Percentiles rank a stretch among this genome's conserved stretches.
These are phyloP conservation scores for Noctua comes DNA, from an alignment of 2,888 invertebrate species.

Conservation along the genomic window DNA sequence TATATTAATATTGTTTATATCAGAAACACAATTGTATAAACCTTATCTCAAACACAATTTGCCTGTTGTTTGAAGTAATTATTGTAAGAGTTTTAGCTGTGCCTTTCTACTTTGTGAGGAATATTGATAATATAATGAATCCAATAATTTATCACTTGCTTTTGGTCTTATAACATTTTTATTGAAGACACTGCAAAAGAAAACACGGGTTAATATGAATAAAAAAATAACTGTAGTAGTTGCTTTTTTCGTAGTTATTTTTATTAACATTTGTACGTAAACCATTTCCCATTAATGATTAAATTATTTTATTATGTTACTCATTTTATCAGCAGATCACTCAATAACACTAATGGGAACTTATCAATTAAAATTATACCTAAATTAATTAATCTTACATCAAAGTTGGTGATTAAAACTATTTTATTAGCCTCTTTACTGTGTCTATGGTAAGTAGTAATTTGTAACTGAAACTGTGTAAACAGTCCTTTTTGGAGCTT, in stretches of 20 bases:
- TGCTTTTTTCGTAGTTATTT: neutral
- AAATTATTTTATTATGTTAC: neutral
- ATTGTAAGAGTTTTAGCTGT: neutral
- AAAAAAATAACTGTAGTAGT: too few species aligned
- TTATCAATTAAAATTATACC: neutral
- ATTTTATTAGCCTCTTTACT: neutral
- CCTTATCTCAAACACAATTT: neutral
- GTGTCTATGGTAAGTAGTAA: conserved; percentile 24
- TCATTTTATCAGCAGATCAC: conserved; percentile 1
- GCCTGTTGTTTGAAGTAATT: conserved; percentile 10
- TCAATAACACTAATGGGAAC: neutral
- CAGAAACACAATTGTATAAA: conserved; percentile 8
- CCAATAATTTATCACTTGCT: neutral
- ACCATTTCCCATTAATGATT: neutral
- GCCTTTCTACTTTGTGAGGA: neutral
- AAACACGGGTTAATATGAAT: too few species aligned
- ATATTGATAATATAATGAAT: neutral
- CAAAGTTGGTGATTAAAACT: conserved; percentile 3
- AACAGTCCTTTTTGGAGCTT: conserved; percentile 1
- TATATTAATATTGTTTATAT: conserved; percentile 20
- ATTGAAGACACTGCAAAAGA: neutral
- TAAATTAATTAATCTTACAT: neutral
- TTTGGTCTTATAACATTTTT: neutral
- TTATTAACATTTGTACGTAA: conserved; percentile 25
- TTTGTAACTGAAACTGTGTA: neutral